Evolutionary conservation across 92 coral and sea anemone genomes (phyloP), one percentile per base, ranked within the genome.

Genomic region (Epizoanthus rinbou): DNA sequence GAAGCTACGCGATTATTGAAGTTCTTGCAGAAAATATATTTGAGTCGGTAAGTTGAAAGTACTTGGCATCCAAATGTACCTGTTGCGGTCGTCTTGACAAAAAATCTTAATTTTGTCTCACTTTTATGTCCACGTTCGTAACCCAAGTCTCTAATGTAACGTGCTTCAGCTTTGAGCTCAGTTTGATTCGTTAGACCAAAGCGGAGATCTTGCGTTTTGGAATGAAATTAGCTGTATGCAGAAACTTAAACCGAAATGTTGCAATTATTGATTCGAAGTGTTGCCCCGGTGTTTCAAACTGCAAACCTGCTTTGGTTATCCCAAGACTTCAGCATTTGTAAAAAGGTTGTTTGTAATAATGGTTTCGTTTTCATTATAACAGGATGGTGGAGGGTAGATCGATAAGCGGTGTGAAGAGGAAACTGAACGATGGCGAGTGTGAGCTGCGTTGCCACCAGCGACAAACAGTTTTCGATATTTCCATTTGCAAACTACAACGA

Each of bases 401-500:
- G 16, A 78, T 69, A 23, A 94, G 91, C 83, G 97, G 97, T 14
- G 93, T 86, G 23, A 93, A 93, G 87, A 91, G 97, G 64, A 93
- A 93, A 79, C 81, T 91, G 31, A 88, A 89, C 82, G 97, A 93
- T 80, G 88, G 84, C 16, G 71, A 82, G 79, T 43, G 87, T 52
- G 93, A 93, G 64, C 85, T 87, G 54, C 97, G 97, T 89, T 91
- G 95, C 89, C 88, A 93, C 81, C 99, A 94, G 82, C 98, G 98
- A 84, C 93, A 96, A 90, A 96, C 99, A 16, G 84, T 96, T 66
- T 92, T 96, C 73, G 91, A 96, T 84, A 96, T 96, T 85, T 96
- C 99, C 57, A 80, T 96, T 85, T 96, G 98, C 88, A 96, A 96
- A 75, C 88, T 96, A 64, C 98, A 92, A 74, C 95, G 92, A 91